phyloP scores from a whole-genome alignment of 1,140 invertebrate genomes.

The Adoxophyes honmai region DNA sequence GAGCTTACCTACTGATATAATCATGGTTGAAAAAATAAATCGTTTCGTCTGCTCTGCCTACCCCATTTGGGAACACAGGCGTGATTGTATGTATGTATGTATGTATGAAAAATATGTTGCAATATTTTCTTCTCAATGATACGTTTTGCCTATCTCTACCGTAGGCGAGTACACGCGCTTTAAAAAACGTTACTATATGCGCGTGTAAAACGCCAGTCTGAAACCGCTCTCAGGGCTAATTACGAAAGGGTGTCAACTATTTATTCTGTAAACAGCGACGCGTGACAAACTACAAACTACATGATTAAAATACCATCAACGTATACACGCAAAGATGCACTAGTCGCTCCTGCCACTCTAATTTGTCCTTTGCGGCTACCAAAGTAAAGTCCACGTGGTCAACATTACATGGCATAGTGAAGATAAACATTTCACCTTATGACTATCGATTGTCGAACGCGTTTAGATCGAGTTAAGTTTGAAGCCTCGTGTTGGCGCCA shows the following conservation, averaged over 20 bases:
- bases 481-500: too few species aligned
- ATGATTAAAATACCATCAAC: slow-evolving; percentile 5
- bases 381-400: neutral
- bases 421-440: slow-evolving; percentile 8
- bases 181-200: too few species aligned
- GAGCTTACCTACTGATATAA: too few species aligned
- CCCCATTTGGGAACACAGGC: too few species aligned
- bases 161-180: too few species aligned
- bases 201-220: too few species aligned
- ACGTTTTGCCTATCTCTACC: too few species aligned
- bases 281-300: slow-evolving; percentile 7
- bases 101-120: too few species aligned
- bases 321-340: neutral
- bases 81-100: too few species aligned
- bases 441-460: neutral
- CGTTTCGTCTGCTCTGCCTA: too few species aligned
- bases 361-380: neutral
- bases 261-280: neutral
- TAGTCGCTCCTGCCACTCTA: neutral
- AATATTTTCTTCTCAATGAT: too few species aligned
- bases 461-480: neutral
- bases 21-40: too few species aligned
- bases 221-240: neutral
- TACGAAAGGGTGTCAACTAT: slow-evolving; percentile 8
- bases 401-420: neutral